Conservation (phyloP, 2,113 vertebrate genomes). For the Larimichthys crocea region DNA sequence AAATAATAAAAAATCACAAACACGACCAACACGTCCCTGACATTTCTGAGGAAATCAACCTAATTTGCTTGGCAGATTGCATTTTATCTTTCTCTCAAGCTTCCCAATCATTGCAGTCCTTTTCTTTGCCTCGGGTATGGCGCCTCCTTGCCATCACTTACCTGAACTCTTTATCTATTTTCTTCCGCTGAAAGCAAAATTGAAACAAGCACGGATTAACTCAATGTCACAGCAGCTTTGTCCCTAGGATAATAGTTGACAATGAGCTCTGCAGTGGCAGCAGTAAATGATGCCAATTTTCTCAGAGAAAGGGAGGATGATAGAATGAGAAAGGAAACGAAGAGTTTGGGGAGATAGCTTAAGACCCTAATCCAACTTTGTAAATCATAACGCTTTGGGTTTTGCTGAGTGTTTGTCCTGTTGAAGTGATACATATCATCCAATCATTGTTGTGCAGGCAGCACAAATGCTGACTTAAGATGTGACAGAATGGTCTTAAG, state of each 20-base stretch:
- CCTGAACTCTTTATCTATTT: slow-evolving; percentile 70
- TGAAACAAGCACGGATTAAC: slow-evolving; percentile 75
- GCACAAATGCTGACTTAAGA: slow-evolving; percentile 41
- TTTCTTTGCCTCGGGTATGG: slow-evolving; percentile 18
- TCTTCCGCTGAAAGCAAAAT: slow-evolving; percentile 59
- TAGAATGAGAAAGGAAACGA: slow-evolving; percentile 28
- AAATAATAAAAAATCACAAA: background rate
- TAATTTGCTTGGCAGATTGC: slow-evolving; percentile 48
- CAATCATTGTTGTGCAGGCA: slow-evolving; percentile 46
- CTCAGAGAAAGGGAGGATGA: slow-evolving; percentile 37
- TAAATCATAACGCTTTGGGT: slow-evolving; percentile 58
- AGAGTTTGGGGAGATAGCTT: slow-evolving; percentile 53
- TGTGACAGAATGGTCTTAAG: slow-evolving; percentile 41
- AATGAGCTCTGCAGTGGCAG: slow-evolving; percentile 66
- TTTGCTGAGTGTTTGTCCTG: slow-evolving; percentile 63
- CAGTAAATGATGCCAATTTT: slow-evolving; percentile 72
- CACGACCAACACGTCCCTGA: slow-evolving; percentile 11
- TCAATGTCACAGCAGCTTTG: slow-evolving; percentile 78
- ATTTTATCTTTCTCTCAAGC: slow-evolving; percentile 52
- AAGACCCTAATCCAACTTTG: slow-evolving; percentile 69
- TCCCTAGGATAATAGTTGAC: slow-evolving; percentile 69
- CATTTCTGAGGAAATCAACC: slow-evolving; percentile 52
- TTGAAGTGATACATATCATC: slow-evolving; percentile 65
- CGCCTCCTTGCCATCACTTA: slow-evolving; percentile 50
- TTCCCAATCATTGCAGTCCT: slow-evolving; percentile 33